Base-by-base conservation (phyloP, 2,113 vertebrate species). In the Anarrhichthys ocellatus region DNA sequence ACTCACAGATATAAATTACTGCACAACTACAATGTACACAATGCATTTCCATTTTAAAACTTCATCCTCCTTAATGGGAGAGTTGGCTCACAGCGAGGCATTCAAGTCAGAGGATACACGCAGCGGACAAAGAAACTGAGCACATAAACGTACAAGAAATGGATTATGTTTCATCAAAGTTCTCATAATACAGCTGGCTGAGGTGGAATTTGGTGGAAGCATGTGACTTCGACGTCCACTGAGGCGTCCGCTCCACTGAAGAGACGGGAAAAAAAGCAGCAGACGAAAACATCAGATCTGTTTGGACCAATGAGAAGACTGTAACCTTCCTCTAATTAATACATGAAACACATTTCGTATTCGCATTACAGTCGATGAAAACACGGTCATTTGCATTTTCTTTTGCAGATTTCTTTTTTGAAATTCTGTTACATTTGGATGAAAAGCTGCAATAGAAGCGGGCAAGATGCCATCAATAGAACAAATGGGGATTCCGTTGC, bases 11-110 rank as follows among this genome's bases (percentile, higher is more conserved):
- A 52, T 85, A 72, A 75, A 63, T 79, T 38, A 63, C 32, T 40
- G 50, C 56, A 46, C 7, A 17, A 34, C 15, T 58, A 36, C 56
- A 56, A 67, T 76, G 59, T 64, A 61, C 64, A 46, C 40, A 29
- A 46, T 22, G 67, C 14, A 34, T 76, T 52, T 71, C 46, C 71
- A 64, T 80, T 66, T 76, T 59, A 34, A 76, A 48, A 68, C 77
- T 64, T 71, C 52, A 61, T 71, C 46, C 61, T 77, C 46, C 85
- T 50, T 73, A 84, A 81, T 74, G 69, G 62, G 22, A 74, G 69
- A 77, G 73, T 81, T 84, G 86, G 81, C 78, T 70, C 69, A 6
- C 38, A 8, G 50, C 2, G 42, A 68, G 67, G 18, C 67, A 3
- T 62, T 68, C 27, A 42, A 62, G 32, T 42, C 58, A 14, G 34